Conservation (phyloP, 1,140 invertebrate species). For the Zaprionus taronus region DNA sequence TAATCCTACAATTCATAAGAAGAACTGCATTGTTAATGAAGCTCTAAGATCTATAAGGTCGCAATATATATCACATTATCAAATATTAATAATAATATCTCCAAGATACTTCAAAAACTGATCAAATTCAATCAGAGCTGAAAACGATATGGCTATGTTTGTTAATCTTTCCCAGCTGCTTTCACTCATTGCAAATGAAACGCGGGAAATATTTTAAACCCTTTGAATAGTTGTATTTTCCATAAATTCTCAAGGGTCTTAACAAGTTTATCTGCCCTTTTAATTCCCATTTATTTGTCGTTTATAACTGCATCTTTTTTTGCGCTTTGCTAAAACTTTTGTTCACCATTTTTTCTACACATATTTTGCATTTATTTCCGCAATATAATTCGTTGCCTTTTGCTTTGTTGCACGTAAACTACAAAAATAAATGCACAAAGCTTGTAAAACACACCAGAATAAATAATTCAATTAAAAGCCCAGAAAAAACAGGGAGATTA, state of each 20-base stretch:
- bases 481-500: slow-evolving; percentile 3
- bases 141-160: no score
- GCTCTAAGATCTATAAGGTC: no score
- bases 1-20: no score
- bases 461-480: slow-evolving; percentile 9
- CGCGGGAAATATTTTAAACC: background rate
- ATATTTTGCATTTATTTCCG: background rate
- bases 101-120: no score
- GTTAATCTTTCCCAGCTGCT: no score
- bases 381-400: background rate
- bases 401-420: background rate
- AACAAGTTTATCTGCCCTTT: background rate
- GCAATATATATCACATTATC: no score
- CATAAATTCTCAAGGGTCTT: background rate
- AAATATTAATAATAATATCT: no score
- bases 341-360: background rate
- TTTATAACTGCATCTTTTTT: background rate
- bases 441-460: slow-evolving; percentile 5
- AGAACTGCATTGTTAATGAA: no score
- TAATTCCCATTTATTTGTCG: background rate
- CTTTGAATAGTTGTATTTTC: background rate
- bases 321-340: background rate
- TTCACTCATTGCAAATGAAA: background rate
- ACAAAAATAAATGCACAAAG: background rate
- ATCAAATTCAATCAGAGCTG: no score